Base-by-base conservation (phyloP, 2,797 vertebrate genomes). In the Artibeus jamaicensis region DNA sequence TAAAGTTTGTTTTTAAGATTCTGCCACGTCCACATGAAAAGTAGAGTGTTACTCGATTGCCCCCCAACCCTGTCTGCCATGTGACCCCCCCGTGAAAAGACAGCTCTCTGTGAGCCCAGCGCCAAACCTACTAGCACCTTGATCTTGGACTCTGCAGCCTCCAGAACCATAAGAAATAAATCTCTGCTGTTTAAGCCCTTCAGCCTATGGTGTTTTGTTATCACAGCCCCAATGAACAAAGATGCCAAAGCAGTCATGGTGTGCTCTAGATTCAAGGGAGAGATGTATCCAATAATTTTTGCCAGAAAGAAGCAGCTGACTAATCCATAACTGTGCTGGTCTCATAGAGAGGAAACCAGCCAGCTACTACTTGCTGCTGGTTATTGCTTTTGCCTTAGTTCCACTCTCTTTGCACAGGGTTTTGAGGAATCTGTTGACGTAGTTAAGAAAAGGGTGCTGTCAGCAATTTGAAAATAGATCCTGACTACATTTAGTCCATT, bases 351-450 rank as follows among this genome's bases (percentile, higher is more conserved):
- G 10, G 32, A 12, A 55, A 11, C 32, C 44, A 73, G 5, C 16
- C 15, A 21, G 2, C 24, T 14, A 42, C 14, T 7, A 5, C 24
- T 39, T 37, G n/a, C n/a, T 46, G 53, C 7, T 14, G 1, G 5
- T 3, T 3, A 19, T 4, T 57, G 32, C 4, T 55, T 81, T 81
- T 59, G 39, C 9, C 26, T 71, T 59, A 6, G 32, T 77, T 16
- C 46, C 21, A 32, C 19, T 81, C 19, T 67, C 39, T 88, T 50
- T 34, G 32, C 37, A 48, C 39, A 26, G 53, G 2, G 2, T 77
- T 95, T 65, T 76, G 19, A 93, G 90, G 29, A 93, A 57, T 53
- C 29, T 57, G 76, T 70, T 77, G 57, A 94, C 79, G 59, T 70
- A 59, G 8, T n/a, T 73, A 55, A 14, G 19, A 78, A 73, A 92